Evolutionary conservation across 2,113 vertebrate genomes (phyloP), one percentile per base, ranked within the genome.

Genomic region (Pogonocichla stellata): DNA sequence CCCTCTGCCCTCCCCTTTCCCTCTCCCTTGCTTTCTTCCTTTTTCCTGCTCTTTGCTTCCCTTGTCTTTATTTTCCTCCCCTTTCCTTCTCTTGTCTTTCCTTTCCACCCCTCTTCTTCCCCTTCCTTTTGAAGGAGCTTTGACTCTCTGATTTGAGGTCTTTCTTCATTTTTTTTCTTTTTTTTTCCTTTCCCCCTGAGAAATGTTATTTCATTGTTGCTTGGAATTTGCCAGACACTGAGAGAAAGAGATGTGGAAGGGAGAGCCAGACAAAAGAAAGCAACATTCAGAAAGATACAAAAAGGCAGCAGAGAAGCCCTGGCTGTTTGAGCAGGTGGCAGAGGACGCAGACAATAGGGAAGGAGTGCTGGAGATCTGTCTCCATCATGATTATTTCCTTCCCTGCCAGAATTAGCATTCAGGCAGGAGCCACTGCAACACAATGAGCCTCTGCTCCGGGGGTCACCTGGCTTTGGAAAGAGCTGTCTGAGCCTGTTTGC

Each of bases 381-480:
- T 95, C 89, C 86, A 89, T 92, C 86, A 50, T 4, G 61, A 87
- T 96, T 85, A 75, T 94, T 85, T 84, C 70, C n/a, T 85, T 72
- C 58, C 69, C 87, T 91, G 87, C 43, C 86, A 78, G 87, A 95
- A 96, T 95, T 92, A 92, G 61, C 86, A 93, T 93, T 95, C 92
- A 89, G 80, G 48, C 84, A 72, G 89, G 81, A 97, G 61, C 61
- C 65, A 10, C 50, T 5, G 51, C 0, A 5, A n/a, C 42, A 93
- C 77, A 91, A 87, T 34, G 36, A 91, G 81, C 54, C 42, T 57
- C 84, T 85, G 54, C 84, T 95, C 78, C 2, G 0, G 82, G 91
- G 89, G 95, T 95, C 84, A 95, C 94, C 93, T 94, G 94, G 66
- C 95, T 94, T 88, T 88, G 73, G 94, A 72, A 90, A 79, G 50